Conservation (phyloP, 2,797 vertebrate genomes). For the Rhyacichthys aspro region DNA sequence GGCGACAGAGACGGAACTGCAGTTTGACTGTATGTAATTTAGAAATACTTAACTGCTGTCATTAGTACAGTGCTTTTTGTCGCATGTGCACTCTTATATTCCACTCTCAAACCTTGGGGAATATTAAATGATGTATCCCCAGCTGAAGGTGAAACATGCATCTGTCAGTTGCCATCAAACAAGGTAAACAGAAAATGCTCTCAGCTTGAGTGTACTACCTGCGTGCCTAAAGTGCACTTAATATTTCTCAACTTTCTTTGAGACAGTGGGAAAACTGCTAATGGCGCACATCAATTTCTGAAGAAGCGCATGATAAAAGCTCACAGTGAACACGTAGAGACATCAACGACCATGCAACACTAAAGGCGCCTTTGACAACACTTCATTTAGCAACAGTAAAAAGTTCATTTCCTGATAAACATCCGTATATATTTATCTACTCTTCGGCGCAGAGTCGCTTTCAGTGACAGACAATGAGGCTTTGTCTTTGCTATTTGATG, state of each 20-base stretch:
- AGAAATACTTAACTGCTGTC: not conserved
- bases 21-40: no score
- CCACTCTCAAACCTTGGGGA: not conserved
- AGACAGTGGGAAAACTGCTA: conserved; percentile 6
- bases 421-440: not conserved
- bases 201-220: not conserved
- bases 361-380: not conserved
- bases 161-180: not conserved
- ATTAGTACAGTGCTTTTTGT: no score
- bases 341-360: not conserved
- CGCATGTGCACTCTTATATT: not conserved
- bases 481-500: not conserved
- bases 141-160: conserved; percentile 5
- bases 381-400: not conserved
- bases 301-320: not conserved
- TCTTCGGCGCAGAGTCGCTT: not conserved
- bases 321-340: not conserved
- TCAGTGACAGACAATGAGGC: not conserved
- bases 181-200: conserved; percentile 6
- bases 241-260: not conserved
- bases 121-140: not conserved
- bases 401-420: not conserved
- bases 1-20: no score
- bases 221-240: conserved; percentile 12
- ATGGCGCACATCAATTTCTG: conserved; percentile 4